Conservation (phyloP, 2,113 vertebrate genomes). For the Chloebia gouldiae region DNA sequence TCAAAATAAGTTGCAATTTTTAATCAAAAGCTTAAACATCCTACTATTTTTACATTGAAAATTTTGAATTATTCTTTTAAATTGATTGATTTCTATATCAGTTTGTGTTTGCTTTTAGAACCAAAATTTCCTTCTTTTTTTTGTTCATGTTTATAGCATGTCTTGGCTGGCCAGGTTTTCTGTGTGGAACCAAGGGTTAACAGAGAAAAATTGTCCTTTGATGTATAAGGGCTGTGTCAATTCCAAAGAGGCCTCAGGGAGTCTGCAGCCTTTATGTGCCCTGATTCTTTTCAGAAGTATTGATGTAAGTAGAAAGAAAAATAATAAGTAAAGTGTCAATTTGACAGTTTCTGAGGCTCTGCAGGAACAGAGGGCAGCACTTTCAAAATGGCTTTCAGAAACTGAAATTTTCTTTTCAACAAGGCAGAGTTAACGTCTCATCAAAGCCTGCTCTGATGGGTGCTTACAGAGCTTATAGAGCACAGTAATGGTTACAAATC, state of each 20-base stretch:
- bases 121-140: background rate
- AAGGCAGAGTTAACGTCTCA: background rate
- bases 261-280: background rate
- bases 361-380: background rate
- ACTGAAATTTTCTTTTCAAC: background rate
- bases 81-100: background rate
- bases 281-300: constrained; percentile 18
- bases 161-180: background rate
- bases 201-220: background rate
- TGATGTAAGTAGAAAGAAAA: constrained; percentile 26
- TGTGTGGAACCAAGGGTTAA: background rate
- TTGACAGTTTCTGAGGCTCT: constrained; percentile 7
- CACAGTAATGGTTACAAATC: background rate
- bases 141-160: background rate
- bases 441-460: background rate
- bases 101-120: background rate
- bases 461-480: background rate
- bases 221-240: background rate
- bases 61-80: background rate
- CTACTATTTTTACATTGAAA: background rate
- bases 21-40: background rate
- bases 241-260: constrained; percentile 6
- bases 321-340: constrained; percentile 15
- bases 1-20: background rate
- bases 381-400: constrained; percentile 9